phyloP scores from a whole-genome alignment of 2,113 vertebrate genomes.

The Chaetodon trifascialis region DNA sequence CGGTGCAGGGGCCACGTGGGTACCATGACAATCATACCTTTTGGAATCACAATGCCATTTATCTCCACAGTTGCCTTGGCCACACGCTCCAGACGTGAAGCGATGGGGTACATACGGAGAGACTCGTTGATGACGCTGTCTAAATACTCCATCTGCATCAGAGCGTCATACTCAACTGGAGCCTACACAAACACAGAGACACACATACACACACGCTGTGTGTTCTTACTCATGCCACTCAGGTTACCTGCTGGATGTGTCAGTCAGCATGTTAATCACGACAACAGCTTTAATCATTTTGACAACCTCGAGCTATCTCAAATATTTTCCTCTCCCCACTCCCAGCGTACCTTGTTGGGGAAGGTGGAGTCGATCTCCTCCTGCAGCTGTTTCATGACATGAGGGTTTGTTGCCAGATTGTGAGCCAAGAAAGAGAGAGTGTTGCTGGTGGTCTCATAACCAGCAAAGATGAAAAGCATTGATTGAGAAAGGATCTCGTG shows the following conservation, averaged over 20 bases:
- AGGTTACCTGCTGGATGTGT: too few species aligned
- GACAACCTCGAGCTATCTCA: not conserved
- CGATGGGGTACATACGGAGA: slow-evolving; percentile 82
- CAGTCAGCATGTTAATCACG: too few species aligned
- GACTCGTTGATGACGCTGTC: slow-evolving; percentile 88
- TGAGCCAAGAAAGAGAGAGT: slow-evolving; percentile 84
- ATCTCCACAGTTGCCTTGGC: slow-evolving; percentile 88
- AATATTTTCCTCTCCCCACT: not conserved
- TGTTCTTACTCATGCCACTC: not conserved
- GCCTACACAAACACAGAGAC: slow-evolving; percentile 58
- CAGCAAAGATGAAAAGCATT: slow-evolving; percentile 87
- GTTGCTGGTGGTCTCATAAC: slow-evolving; percentile 88
- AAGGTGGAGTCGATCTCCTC: slow-evolving; percentile 85
- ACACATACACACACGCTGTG: not conserved
- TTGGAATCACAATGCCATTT: slow-evolving; percentile 84
- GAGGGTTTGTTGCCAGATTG: slow-evolving; percentile 84
- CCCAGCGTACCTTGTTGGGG: slow-evolving; percentile 82
- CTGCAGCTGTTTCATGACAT: slow-evolving; percentile 83
- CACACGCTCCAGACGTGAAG: slow-evolving; percentile 81
- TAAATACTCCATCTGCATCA: slow-evolving; percentile 89
- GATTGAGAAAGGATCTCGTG: slow-evolving; percentile 88
- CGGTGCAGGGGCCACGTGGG: slow-evolving; percentile 79
- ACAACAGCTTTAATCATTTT: too few species aligned
- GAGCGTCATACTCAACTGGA: slow-evolving; percentile 72
- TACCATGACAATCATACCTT: slow-evolving; percentile 75